These are phyloP conservation scores for Pseudomyrmex pallidus DNA, from an alignment of 1,140 invertebrate species.

Conservation along the genomic window DNA sequence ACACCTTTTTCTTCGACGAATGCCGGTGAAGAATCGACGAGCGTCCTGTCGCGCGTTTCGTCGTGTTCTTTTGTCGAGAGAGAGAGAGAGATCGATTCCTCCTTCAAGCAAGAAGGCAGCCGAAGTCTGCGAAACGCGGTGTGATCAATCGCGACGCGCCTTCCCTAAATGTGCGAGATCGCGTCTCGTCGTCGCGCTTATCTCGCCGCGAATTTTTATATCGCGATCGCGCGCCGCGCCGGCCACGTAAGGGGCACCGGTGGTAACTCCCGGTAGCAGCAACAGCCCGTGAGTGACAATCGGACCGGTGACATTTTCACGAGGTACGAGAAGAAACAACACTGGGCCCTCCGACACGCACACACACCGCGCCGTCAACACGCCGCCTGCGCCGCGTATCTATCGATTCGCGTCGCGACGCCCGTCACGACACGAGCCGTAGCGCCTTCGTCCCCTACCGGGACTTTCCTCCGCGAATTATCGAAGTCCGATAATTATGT, in stretches of 20 bases:
- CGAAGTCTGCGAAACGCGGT: background rate
- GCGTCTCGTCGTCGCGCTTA: background rate
- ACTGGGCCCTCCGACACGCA: slow-evolving; percentile 36
- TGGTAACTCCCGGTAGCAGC: background rate
- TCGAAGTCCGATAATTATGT: slow-evolving; percentile 16
- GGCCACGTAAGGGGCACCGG: background rate
- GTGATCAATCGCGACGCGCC: slow-evolving; percentile 15
- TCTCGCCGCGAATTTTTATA: background rate
- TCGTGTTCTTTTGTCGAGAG: slow-evolving; percentile 14
- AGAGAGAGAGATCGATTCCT: slow-evolving; percentile 23
- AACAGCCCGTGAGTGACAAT: slow-evolving; percentile 6
- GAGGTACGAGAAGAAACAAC: slow-evolving; percentile 61
- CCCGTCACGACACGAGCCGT: slow-evolving; percentile 59
- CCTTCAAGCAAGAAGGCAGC: background rate
- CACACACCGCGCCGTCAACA: slow-evolving; percentile 12
- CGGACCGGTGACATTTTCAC: slow-evolving; percentile 62
- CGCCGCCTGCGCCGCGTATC: slow-evolving; percentile 67
- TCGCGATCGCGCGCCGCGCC: background rate
- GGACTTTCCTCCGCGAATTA: slow-evolving; percentile 23
- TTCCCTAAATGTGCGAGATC: slow-evolving; percentile 22
- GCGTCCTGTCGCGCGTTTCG: slow-evolving; percentile 2
- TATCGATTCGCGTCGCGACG: slow-evolving; percentile 72
- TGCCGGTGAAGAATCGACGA: background rate
- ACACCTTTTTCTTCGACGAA: background rate
- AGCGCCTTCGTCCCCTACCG: slow-evolving; percentile 62